These are phyloP conservation scores for Chamaedrilus cognettii DNA, from an alignment of 2,888 invertebrate genomes.

Conservation along the genomic window DNA sequence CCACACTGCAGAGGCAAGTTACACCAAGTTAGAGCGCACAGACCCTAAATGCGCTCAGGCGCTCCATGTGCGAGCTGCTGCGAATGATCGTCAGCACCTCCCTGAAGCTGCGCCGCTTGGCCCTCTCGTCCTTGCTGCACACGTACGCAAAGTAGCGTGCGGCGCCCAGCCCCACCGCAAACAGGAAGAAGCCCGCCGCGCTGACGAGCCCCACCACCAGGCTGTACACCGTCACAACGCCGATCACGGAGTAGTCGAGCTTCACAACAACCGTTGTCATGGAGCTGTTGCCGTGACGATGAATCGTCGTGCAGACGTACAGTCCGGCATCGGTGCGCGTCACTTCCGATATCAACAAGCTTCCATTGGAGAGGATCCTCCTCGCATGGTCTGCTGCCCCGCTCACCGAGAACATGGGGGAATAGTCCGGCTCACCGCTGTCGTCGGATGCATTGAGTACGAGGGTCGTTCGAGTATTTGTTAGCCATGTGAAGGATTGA, in stretches of 20 bases:
- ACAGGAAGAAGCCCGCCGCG: conserved; percentile 76
- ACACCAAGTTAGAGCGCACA: no score
- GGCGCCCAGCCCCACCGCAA: conserved; percentile 80
- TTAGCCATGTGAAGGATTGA: no score
- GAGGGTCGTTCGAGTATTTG: no score
- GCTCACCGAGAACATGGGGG: no score
- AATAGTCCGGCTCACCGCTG: no score
- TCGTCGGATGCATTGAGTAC: no score
- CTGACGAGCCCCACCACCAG: conserved; percentile 79
- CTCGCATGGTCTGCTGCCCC: no score
- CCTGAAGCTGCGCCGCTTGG: conserved; percentile 73
- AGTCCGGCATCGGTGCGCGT: conserved; percentile 70
- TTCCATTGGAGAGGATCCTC: conserved; percentile 78
- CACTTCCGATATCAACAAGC: conserved; percentile 73
- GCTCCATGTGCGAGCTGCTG: conserved; percentile 45
- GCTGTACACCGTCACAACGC: conserved; percentile 81
- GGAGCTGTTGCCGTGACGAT: conserved; percentile 82
- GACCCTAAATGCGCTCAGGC: conserved; percentile 49
- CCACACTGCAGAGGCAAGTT: no score
- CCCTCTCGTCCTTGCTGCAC: conserved; percentile 61
- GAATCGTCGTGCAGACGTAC: conserved; percentile 83
- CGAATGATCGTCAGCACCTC: conserved; percentile 78
- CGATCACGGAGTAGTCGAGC: conserved; percentile 83
- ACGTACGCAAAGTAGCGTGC: conserved; percentile 71
- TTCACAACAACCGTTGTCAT: conserved; percentile 73